Base-by-base conservation (phyloP, 1,140 invertebrate species). In the Temnothorax longispinosus region DNA sequence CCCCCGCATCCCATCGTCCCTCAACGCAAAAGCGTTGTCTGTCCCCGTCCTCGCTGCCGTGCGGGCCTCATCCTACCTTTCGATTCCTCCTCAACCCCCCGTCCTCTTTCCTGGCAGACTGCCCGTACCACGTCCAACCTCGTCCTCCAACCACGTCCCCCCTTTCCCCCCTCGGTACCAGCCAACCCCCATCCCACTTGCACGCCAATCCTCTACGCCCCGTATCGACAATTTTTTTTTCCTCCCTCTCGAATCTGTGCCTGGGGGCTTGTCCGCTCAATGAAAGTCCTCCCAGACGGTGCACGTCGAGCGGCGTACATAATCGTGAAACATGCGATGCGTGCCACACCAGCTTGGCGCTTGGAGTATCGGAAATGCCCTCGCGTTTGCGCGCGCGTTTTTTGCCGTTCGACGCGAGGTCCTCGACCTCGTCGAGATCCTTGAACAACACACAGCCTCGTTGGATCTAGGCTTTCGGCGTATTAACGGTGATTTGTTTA, bases 231-330 rank as follows among this genome's bases (percentile, higher is more conserved):
- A 89, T 91, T 91, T 91, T 88, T 89, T 90, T 77, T 85, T 44
- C 50, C 78, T 41, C 56, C 84, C 89, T 90, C 90, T 90, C 76
- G 81, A 89, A 87, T 89, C 80, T 81, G 60, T 88, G 71, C 81
- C 90, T 74, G 87, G 69, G 80, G 87, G 84, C 86, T 91, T 90
- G 90, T 91, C 88, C 86, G 90, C 91, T 92, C 89, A 90, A 92
- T 91, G 90, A 92, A 89, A 92, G 86, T 91, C 86, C 89, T 90
- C 82, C 80, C 85, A 88, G 89, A 90, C 84, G 87, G 74, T 78
- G 69, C 72, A 62, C 86, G 86, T 88, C 81, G 41, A 58, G 76
- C 74, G 67, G 84, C 80, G 76, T 72, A 82, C 82, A 88, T 91
- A 91, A 91, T 90, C 89, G 81, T 84, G 85, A 91, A 91, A 90